These are phyloP conservation scores for Trichomycterus rosablanca DNA, from an alignment of 2,113 vertebrate species.

Conservation along the genomic window DNA sequence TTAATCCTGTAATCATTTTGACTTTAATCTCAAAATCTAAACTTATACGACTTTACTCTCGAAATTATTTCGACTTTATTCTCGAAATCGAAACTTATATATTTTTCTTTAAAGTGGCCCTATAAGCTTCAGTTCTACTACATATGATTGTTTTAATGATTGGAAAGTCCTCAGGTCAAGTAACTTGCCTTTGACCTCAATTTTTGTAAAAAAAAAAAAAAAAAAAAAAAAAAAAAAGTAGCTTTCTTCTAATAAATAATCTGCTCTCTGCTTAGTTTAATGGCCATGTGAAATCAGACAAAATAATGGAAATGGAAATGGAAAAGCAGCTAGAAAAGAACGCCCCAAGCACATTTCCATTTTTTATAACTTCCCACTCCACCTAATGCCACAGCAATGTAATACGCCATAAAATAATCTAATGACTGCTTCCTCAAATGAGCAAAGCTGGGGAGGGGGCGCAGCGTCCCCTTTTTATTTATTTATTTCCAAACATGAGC, in stretches of 20 bases:
- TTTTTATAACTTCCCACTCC: slow-evolving; percentile 36
- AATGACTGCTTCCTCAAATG: slow-evolving; percentile 48
- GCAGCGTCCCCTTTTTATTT: slow-evolving; percentile 47
- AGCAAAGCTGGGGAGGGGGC: slow-evolving; percentile 39
- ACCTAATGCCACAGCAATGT: slow-evolving; percentile 39
- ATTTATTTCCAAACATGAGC: slow-evolving; percentile 63
- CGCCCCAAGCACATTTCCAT: slow-evolving; percentile 45
- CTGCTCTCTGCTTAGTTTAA: slow-evolving; percentile 13
- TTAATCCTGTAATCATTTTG: no score
- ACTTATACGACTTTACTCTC: no score
- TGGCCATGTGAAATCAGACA: slow-evolving; percentile 10
- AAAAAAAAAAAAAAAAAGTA: slow-evolving; percentile 4
- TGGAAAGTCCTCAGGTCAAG: no score
- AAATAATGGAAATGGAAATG: slow-evolving; percentile 22
- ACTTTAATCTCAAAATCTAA: no score
- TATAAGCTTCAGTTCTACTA: no score
- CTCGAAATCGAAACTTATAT: no score
- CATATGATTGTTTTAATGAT: no score
- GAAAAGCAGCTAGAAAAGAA: slow-evolving; percentile 20
- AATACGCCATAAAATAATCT: slow-evolving; percentile 43
- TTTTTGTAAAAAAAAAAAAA: background rate
- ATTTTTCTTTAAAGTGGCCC: no score
- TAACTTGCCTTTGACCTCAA: background rate
- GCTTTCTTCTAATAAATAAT: background rate
- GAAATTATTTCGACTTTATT: no score